Percentiles rank a stretch among this genome's conserved stretches.
Conservation (phyloP, 2,797 vertebrate genomes). For the Neostethus bicornis region DNA sequence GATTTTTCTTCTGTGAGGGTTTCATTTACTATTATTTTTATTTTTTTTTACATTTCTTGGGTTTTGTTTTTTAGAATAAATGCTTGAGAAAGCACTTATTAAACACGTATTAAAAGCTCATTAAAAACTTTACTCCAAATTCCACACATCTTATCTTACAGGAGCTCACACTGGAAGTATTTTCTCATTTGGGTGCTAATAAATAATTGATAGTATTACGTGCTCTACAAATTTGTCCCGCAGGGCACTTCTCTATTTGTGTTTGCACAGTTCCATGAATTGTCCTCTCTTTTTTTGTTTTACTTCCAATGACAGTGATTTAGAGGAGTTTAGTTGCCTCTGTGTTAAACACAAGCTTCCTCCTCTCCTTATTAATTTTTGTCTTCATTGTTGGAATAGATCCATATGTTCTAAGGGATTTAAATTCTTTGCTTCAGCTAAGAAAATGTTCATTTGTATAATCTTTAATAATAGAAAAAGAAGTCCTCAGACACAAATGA, state of each 20-base stretch:
- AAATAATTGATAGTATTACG: constrained; percentile 74
- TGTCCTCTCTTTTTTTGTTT: constrained; percentile 68
- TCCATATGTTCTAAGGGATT: constrained; percentile 62
- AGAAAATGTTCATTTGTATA: constrained; percentile 47
- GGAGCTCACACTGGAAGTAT: constrained; percentile 51
- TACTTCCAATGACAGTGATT: constrained; percentile 73
- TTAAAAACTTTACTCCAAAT: constrained; percentile 2
- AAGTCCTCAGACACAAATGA: not conserved
- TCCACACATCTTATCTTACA: constrained; percentile 16
- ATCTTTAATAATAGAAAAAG: constrained; percentile 11
- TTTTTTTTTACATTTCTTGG: constrained; percentile 15
- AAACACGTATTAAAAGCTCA: not conserved
- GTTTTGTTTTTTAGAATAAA: constrained; percentile 44
- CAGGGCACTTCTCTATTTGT: constrained; percentile 72
- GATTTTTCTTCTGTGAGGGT: constrained; percentile 3
- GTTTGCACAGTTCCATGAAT: constrained; percentile 76
- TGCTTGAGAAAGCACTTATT: constrained; percentile 42
- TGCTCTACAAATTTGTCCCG: constrained; percentile 55
- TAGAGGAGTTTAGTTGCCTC: constrained; percentile 70
- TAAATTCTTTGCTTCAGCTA: constrained; percentile 55
- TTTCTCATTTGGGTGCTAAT: constrained; percentile 71
- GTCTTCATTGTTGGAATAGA: constrained; percentile 66
- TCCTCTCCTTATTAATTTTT: constrained; percentile 65
- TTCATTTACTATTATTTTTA: constrained; percentile 4
- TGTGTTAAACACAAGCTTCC: constrained; percentile 74